phyloP scores from a whole-genome alignment of 2,888 invertebrate species.

The Himalopsyche tibetana region DNA sequence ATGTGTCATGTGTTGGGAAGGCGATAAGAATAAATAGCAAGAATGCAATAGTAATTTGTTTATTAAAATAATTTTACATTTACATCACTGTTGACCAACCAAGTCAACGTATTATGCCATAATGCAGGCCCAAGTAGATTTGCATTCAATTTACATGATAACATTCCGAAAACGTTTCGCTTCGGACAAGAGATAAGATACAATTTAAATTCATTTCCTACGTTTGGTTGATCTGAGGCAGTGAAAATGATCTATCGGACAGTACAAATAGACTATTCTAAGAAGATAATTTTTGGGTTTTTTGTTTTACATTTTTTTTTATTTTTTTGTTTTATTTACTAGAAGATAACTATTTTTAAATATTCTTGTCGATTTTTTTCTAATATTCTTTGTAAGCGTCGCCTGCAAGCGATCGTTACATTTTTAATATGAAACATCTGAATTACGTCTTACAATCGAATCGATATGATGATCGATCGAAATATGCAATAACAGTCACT shows the following conservation, averaged over 20 bases:
- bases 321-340: constrained; percentile 50
- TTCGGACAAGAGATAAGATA: constrained; percentile 1
- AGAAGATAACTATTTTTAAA: constrained; percentile 54
- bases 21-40: not conserved
- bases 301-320: constrained; percentile 65
- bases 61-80: constrained; percentile 65
- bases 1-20: too few relatives aligned
- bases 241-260: constrained; percentile 63
- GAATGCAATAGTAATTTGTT: constrained; percentile 60
- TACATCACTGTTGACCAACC: constrained; percentile 63
- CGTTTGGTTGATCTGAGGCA: constrained; percentile 61
- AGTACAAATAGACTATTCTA: constrained; percentile 65
- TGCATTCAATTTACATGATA: constrained; percentile 22
- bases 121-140: not conserved
- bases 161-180: not conserved
- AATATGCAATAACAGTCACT: constrained; percentile 51
- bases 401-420: constrained; percentile 46
- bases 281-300: constrained; percentile 66
- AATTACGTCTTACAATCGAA: constrained; percentile 48
- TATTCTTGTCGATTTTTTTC: constrained; percentile 54
- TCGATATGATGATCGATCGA: constrained; percentile 46
- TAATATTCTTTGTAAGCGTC: constrained; percentile 52
- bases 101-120: constrained; percentile 40
- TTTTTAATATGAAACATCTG: constrained; percentile 49
- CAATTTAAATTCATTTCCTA: constrained; percentile 35